phyloP scores from a whole-genome alignment of 2,113 vertebrate species.

The Micronycteris hirsuta region DNA sequence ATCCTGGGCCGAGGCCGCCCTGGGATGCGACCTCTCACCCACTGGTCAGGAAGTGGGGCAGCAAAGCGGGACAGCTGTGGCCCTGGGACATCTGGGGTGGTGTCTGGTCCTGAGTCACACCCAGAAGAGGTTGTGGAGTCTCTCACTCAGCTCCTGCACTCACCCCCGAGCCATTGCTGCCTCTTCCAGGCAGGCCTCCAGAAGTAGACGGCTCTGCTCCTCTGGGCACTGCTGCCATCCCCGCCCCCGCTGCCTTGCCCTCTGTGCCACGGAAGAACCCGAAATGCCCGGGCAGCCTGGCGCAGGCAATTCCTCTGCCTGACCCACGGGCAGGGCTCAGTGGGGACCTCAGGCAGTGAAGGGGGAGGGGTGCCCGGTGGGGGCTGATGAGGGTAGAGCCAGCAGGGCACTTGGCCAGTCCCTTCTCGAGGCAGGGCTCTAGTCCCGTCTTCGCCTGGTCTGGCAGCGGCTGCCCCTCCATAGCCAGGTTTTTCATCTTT shows the following conservation, averaged over 20 bases:
- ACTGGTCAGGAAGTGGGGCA: neutral
- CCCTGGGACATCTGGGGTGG: neutral
- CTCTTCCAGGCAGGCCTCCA: neutral
- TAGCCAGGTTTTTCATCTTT: neutral
- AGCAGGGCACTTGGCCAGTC: too few relatives aligned
- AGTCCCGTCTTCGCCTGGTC: too few relatives aligned
- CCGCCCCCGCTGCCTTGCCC: rapidly evolving
- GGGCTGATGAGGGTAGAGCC: neutral
- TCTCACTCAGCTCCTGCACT: neutral
- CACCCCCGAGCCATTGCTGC: neutral
- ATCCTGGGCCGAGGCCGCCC: neutral
- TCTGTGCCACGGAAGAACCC: neutral
- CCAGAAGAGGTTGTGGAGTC: neutral
- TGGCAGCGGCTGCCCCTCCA: rapidly evolving
- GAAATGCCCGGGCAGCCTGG: neutral
- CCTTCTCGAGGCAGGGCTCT: neutral
- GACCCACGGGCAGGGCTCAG: rapidly evolving
- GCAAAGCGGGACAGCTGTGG: neutral
- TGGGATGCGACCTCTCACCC: neutral
- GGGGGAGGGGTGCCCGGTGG: neutral
- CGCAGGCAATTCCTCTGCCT: neutral
- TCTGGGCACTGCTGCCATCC: rapidly evolving
- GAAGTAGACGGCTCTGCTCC: rapidly evolving
- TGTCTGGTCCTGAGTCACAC: neutral
- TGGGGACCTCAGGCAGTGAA: neutral